Conservation (phyloP, 37 sponge, comb jelly and placozoan species). For the Beroe forskalii region DNA sequence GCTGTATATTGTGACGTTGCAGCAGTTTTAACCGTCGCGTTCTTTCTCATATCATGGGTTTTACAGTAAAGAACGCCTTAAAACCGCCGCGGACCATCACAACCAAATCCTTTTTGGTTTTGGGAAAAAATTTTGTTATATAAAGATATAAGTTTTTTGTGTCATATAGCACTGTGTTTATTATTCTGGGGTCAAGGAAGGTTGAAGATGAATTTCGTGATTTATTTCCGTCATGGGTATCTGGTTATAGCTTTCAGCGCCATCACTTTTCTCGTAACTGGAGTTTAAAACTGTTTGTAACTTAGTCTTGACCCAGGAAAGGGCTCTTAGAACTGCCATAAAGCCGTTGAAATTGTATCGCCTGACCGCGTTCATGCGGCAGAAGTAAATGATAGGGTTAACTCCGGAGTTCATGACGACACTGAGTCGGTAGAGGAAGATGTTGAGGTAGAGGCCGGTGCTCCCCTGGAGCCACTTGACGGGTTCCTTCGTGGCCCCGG, state of each 20-base stretch:
- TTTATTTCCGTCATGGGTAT: not conserved
- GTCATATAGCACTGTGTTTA: not conserved
- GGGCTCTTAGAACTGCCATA: not conserved
- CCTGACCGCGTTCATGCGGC: not conserved
- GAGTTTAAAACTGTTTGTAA: not conserved
- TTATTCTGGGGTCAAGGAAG: not conserved
- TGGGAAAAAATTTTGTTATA: too few species aligned
- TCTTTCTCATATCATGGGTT: too few species aligned
- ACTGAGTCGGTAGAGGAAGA: not conserved
- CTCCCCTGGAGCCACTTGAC: not conserved
- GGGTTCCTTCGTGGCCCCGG: not conserved
- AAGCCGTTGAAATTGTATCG: not conserved
- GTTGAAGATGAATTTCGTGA: not conserved
- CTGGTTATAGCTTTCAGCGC: not conserved
- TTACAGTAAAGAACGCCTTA: too few species aligned
- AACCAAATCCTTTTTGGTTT: too few species aligned
- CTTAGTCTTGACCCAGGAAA: not conserved
- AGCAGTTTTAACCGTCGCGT: too few species aligned
- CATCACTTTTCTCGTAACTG: not conserved
- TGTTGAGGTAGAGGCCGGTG: not conserved
- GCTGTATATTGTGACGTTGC: too few species aligned
- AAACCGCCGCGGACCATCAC: too few species aligned
- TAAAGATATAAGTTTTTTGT: too few species aligned
- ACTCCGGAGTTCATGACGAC: conserved; percentile 4
- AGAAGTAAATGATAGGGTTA: conserved; percentile 22